These are phyloP conservation scores for Patiria pectinifera DNA, from an alignment of 53 echinoderm and acorn worm genomes.

Conservation along the genomic window DNA sequence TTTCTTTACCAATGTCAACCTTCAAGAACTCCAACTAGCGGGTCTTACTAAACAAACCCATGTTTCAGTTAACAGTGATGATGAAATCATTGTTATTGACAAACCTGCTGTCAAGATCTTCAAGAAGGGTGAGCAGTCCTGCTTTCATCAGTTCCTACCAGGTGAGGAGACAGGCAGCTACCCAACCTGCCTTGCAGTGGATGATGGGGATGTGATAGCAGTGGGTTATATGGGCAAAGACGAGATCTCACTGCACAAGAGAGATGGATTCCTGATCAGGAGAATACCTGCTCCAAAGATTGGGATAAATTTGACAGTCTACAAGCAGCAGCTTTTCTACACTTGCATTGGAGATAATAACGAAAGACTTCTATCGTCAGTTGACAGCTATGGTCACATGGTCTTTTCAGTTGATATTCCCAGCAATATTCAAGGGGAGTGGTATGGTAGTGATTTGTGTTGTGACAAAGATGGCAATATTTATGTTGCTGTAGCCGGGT, in stretches of 20 bases:
- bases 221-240: not conserved
- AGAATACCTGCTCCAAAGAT: not conserved
- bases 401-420: slow-evolving; percentile 25
- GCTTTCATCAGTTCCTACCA: too few relatives aligned
- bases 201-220: slow-evolving; percentile 29
- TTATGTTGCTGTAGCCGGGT: not conserved
- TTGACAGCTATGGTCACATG: not conserved
- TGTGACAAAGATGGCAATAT: too few relatives aligned
- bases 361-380: not conserved
- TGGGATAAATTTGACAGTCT: slow-evolving; percentile 1
- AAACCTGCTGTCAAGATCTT: too few relatives aligned
- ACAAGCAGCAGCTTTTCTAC: not conserved
- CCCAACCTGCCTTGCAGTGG: not conserved
- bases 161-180: too few relatives aligned
- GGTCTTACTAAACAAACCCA: not conserved
- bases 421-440: not conserved
- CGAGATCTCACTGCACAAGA: slow-evolving; percentile 10
- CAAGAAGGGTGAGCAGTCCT: too few relatives aligned
- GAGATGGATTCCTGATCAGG: too few relatives aligned
- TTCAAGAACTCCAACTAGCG: slow-evolving; percentile 22
- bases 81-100: too few relatives aligned
- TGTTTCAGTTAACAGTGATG: too few relatives aligned
- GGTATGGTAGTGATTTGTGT: not conserved
- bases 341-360: not conserved
- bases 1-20: not conserved